Percentiles rank a stretch among this genome's conserved stretches.
phyloP scores from a whole-genome alignment of 1,140 invertebrate species.

The Cylas formicarius region DNA sequence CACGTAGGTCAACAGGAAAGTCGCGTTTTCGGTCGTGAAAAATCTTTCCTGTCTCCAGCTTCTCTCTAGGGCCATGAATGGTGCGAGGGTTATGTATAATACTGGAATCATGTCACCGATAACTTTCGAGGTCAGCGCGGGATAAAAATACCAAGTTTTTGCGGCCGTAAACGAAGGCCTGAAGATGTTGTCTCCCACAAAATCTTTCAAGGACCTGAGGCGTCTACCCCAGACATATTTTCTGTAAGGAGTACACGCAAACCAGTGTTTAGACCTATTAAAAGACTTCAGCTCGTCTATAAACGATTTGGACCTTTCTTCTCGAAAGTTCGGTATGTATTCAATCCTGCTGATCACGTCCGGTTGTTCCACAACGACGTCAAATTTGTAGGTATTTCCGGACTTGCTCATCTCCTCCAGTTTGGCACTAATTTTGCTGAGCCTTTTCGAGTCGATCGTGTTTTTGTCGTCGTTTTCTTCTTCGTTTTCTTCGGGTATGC shows the following conservation, averaged over 20 bases:
- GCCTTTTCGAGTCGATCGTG: constrained; percentile 25
- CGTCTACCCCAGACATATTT: constrained; percentile 26
- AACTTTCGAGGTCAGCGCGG: constrained; percentile 23
- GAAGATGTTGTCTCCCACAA: constrained; percentile 21
- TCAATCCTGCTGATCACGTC: constrained; percentile 18
- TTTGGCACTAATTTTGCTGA: constrained; percentile 27
- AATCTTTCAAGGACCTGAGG: constrained; percentile 18
- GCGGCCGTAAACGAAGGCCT: constrained; percentile 18
- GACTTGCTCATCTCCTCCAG: constrained; percentile 26
- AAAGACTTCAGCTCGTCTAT: constrained; percentile 19
- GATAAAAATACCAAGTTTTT: constrained; percentile 27
- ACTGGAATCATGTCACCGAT: constrained; percentile 15
- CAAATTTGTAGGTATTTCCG: constrained; percentile 12
- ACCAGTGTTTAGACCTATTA: constrained; percentile 5
- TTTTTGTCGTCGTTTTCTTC: constrained; percentile 19
- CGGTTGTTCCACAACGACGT: constrained; percentile 12
- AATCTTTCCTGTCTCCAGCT: constrained; percentile 14
- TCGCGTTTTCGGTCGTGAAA: constrained; percentile 21
- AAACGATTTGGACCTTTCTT: constrained; percentile 11
- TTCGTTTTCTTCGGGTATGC: constrained; percentile 32
- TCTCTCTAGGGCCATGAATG: constrained; percentile 19
- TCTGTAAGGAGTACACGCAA: constrained; percentile 20
- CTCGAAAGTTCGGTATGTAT: constrained; percentile 18
- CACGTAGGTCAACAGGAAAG: constrained; percentile 28
- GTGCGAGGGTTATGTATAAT: constrained; percentile 20